Percentiles rank a stretch among this genome's conserved stretches.
Evolutionary conservation across 2,113 vertebrate genomes (phyloP).

Genomic region (Proterorhinus semilunaris): DNA sequence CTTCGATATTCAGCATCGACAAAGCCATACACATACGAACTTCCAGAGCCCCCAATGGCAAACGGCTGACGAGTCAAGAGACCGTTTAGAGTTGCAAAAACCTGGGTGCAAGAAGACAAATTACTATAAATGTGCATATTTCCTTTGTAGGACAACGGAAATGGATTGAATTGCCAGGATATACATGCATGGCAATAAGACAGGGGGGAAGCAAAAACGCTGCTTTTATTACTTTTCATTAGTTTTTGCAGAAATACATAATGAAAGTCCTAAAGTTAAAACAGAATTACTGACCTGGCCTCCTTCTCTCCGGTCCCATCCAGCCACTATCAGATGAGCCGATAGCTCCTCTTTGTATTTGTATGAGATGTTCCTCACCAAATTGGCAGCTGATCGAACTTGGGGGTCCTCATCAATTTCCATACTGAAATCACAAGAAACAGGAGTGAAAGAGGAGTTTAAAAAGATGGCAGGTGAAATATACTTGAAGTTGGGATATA

Average conservation of each 20-base stretch:
- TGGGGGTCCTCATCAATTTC: constrained; percentile 78
- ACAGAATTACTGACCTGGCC: constrained; percentile 78
- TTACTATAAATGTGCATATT: background rate
- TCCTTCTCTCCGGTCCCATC: constrained; percentile 80
- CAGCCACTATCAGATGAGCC: constrained; percentile 85
- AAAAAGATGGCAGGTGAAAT: no score
- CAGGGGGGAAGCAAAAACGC: no score
- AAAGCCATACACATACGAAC: constrained; percentile 83
- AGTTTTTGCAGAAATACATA: background rate
- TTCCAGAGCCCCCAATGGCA: constrained; percentile 83
- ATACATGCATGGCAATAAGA: background rate
- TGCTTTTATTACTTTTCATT: no score
- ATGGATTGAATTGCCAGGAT: background rate
- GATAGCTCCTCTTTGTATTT: constrained; percentile 86
- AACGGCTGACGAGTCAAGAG: constrained; percentile 83
- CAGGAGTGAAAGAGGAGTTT: no score
- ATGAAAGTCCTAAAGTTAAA: background rate
- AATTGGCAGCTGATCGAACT: constrained; percentile 81
- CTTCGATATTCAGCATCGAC: constrained; percentile 81
- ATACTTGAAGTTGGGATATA: no score
- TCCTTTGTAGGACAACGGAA: background rate
- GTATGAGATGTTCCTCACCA: constrained; percentile 84
- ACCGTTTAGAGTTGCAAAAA: constrained; percentile 81
- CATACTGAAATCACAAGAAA: constrained; percentile 60
- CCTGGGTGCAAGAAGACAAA: constrained; percentile 61